Evolutionary conservation across 2,113 vertebrate species (phyloP), one percentile per base, ranked within the genome.

Genomic region (Emydocephalus ijimae): DNA sequence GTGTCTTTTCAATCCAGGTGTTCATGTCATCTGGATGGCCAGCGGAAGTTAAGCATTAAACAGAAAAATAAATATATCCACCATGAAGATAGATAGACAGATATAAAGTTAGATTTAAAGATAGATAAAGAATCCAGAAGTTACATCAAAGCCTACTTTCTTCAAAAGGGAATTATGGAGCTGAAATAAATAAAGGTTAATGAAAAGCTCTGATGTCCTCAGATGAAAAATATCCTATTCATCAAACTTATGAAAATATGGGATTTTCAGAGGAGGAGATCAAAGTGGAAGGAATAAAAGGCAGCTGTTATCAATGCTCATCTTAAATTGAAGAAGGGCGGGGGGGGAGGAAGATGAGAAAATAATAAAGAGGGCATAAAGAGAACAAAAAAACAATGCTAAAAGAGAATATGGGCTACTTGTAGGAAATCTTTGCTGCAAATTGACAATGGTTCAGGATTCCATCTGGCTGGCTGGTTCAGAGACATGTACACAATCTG

Each of bases 141-240:
- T 93, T 94, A 54, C 94, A 94, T 85, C 92, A 94, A 90, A 93
- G 64, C 0, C 0, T 86, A 50, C 87, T 87, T 92, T 57, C 74
- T 93, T 96, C 95, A 94, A 91, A 96, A 89, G 57, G 4, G 61
- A 92, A 93, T 95, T 88, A 18, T 89, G 87, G 92, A 64, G 89
- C 69, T 89, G 0, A 64, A 94, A 96, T 96, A 93, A 91, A 95
- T 95, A 95, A 95, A 94, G 85, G 48, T 88, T 93, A 85, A 45
- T 85, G 87, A 93, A 93, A 90, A 86, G 56, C 56, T 96, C 93
- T 96, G 93, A 94, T 94, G 91, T 87, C 94, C 95, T 91, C 92
- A 94, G 95, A 94, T 91, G 48, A 93, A 96, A 96, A 97, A 95
- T 54, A 9, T 56, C 96, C 3, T 93, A 95, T 96, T 94, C 91